Base-by-base conservation (phyloP, 2,888 invertebrate species). In the Diogma glabrata region DNA sequence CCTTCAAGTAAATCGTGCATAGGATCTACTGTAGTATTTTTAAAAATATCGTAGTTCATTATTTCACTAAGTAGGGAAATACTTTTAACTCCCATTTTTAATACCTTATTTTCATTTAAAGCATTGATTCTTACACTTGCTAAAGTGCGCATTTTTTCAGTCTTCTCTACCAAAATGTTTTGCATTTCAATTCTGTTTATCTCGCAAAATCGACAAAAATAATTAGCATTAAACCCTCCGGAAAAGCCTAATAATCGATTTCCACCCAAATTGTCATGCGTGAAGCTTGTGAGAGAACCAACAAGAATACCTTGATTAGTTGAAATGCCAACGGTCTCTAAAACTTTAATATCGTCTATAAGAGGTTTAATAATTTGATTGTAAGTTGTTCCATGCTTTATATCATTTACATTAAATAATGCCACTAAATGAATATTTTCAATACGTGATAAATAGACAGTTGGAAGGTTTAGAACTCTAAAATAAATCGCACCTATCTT, bases 1-100 rank as follows among this genome's bases (percentile, higher is more conserved):
- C 55, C 55, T 51, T 55, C 55, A 8, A 54, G 28, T 3, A 53
- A 17, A 48, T 55, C 54, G 16, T 55, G 54, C 55, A 53, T 55
- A 8, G 51, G 38, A 43, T 54, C 54, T 28, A 53, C 52, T 3
- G 51, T 52, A 14, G 38, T n/a, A 22, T 54, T 52, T 23, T 50
- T 33, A n/a, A 52, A 28, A 4, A 38, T 40, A 45, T 51, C 30
- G 24, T 19, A 54, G 24, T 38, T 49, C 10, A 49, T n/a, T 17
- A 52, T 22, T 17, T 54, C 51, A 40, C 50, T 50, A 14, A 54
- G 47, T 12, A 23, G n/a, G n/a, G n/a, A n/a, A n/a, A n/a, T n/a
- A n/a, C n/a, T n/a, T n/a, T n/a, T n/a, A n/a, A n/a, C n/a, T n/a
- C n/a, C n/a, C n/a, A n/a, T n/a, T n/a, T n/a, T n/a, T n/a, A n/a